Evolutionary conservation across 2,888 invertebrate genomes (phyloP), one percentile per base, ranked within the genome.

Genomic region (Drosophila monieri): DNA sequence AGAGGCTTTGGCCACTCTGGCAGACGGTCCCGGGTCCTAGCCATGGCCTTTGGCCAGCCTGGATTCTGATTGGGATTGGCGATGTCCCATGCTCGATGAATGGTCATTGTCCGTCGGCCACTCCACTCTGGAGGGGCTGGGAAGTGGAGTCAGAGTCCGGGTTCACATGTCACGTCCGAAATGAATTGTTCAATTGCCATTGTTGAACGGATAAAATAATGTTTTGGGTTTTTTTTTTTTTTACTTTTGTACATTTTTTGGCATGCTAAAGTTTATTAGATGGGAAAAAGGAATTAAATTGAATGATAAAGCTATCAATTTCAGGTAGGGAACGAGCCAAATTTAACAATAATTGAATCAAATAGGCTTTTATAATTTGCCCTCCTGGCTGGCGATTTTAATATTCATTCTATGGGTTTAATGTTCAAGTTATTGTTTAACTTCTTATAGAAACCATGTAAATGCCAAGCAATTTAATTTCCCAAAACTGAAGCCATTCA

Each of bases 401-500:
- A 35, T n/a, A 35, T 3, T 35, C 10, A 35, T n/a, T 35, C 30
- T 35, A 12, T 23, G 5, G 10, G 35, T 35, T n/a, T 35, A 6
- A 9, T 10, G 10, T 3, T 37, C 10, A 41, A 10, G 0, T 9
- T 12, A 21, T 43, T 43, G 18, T 21, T 43, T 21, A 43, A 1
- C 48, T n/a, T 46, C 41, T n/a, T 1, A 37, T n/a, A 25, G 30
- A 46, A 30, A 10, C 27, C 14, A 32, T 35, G 60, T 53, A 71
- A 80, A 66, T 68, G 62, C 51, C 58, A 60, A 60, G 39, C 37
- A 67, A 80, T 70, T 74, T 80, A 72, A 39, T 66, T 62, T 53
- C 66, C 73, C 60, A 75, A 9, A 39, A 27, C 21, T 64, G 78
- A 80, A 80, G 76, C 66, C 73, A 71, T 65, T 67, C 39, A 62